Evolutionary conservation across 2,888 invertebrate genomes (phyloP), one percentile per base, ranked within the genome.

Genomic region (Erebia aethiops): DNA sequence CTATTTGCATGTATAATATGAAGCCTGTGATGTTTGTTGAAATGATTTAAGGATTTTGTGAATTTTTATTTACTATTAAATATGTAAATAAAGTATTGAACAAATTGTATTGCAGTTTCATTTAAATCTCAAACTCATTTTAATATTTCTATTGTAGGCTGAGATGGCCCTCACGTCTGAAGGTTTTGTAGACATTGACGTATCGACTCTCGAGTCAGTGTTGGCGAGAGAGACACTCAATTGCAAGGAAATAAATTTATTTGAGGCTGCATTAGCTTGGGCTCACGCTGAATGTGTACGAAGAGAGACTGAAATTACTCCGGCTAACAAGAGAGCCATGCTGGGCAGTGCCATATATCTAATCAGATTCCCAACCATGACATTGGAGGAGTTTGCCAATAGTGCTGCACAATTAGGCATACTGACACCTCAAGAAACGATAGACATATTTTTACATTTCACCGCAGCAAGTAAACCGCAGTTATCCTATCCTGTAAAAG

Each of bases 101-200:
- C 87, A 91, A 91, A 89, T 89, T 92, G 94, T 93, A 94, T 94
- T 94, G 94, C 94, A 94, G 94, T 94, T 94, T 94, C 82, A 88
- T 87, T 93, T 81, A 74, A 85, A 62, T 62, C 84, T 82, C 84
- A 61, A 61, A 18, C 82, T 82, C 78, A 78, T 77, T 74, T 82
- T 79, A 79, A 74, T 74, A 52, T 57, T 74, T 84, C 86, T 75
- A 81, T 93, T 92, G 75, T 90, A 98, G 97, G 98, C 99, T 84
- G 98, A 98, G 94, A 98, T 99, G 96, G 98, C 99, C 71, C 95
- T 99, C 80, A 96, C 96, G 78, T 98, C 98, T 0, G 99, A 99
- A 84, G 98, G 98, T 78, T 99, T 99, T 93, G 97, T 97, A 77
- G 99, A 99, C 87, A 98, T 99, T 84, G 99, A 99, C 90, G 96